Base-by-base conservation (phyloP, 2,888 invertebrate genomes). In the Pheosia tremula region DNA sequence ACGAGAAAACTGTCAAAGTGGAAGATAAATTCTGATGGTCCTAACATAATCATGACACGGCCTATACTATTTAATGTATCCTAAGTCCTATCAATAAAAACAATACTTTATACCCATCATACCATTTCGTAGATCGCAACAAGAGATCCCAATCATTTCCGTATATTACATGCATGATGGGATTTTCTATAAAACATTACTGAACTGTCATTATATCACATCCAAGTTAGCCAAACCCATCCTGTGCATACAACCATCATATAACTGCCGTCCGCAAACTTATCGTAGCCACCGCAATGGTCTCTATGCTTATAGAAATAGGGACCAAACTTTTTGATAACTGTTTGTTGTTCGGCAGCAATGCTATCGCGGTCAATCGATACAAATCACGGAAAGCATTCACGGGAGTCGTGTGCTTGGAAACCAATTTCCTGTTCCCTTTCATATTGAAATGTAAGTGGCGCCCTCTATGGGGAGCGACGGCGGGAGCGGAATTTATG, bases 371-470 rank as follows among this genome's bases (percentile, higher is more conserved):
- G 78, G 80, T 71, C 77, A 79, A 84, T 84, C 83, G 83, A 83
- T 86, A 88, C 88, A 90, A 89, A 91, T 90, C 89, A 86, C 85
- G 83, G 86, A 83, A 85, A 86, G 84, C 83, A 84, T 89, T 87
- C 85, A 84, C 80, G 79, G 79, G 77, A 83, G 80, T 81, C 81
- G 82, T 84, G 85, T 84, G 88, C 90, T 90, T 88, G 82, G 87
- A 84, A 91, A 91, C 89, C 91, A 93, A 93, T 93, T 92, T 93
- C 93, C 92, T 82, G 87, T 86, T 82, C 86, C 68, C 86, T 90
- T 91, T 90, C 84, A 89, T 88, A 91, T 92, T 91, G 90, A 87
- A 92, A 90, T 91, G 85, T 88, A 84, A 90, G 89, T 89, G 85
- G 85, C 78, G 79, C 85, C 80, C 83, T 84, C 84, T 81, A 75